Base-by-base conservation (phyloP, 2,113 vertebrate genomes). In the Gymnogyps californianus region DNA sequence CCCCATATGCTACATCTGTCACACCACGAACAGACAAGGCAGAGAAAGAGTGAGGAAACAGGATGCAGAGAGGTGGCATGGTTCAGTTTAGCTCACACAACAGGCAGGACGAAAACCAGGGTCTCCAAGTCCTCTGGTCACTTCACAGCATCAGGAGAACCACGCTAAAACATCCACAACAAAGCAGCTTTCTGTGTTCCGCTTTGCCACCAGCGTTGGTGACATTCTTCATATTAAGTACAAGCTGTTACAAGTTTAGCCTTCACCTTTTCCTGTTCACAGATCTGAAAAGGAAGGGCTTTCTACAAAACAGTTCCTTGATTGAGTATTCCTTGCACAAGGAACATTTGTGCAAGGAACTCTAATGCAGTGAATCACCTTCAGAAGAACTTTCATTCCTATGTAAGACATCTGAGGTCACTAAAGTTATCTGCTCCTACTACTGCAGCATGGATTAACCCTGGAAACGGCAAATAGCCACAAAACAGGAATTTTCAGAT, bases 201-300 rank as follows among this genome's bases (percentile, higher is more conserved):
- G 0, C n/a, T 94, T 79, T 9, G 0, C 14, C 70, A 77, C 44
- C 58, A 52, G 9, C 0, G 0, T 2, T 44, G 21, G 18, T 89
- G 24, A 40, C 15, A 57, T 54, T 77, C 59, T 85, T 79, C 57
- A 40, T 31, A 72, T 32, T 22, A 84, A 85, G 21, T n/a, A 72
- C 26, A 87, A 84, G 42, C 15, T 62, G 20, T 44, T 76, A 44
- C n/a, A 93, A 62, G 40, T 69, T 90, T 38, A 88, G 52, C 29
- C 32, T 93, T 92, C 54, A 62, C 20, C 22, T 90, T 79, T 64
- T 64, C 46, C 42, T 52, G 24, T 55, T 84, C 44, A 44, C 2
- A 72, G 49, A 85, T 44, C 29, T 55, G 52, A 91, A 82, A 69
- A 71, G 36, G 34, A 83, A 44, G 13, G 12, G 10, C 44, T 82